Conservation (phyloP, 2,797 vertebrate genomes). For the Avahi laniger region DNA sequence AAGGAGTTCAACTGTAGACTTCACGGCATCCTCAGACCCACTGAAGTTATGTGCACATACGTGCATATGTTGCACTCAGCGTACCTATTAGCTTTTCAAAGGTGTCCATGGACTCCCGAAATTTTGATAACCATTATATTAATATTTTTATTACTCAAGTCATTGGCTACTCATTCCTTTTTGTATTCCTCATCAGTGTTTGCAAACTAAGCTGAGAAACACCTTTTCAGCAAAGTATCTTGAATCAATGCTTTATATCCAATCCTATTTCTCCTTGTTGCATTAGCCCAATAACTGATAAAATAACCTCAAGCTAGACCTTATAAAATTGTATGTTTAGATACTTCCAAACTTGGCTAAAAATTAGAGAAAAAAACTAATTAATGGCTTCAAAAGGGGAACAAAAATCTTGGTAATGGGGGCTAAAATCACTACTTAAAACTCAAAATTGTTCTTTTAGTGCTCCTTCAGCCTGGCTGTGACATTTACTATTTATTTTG, state of each 20-base stretch:
- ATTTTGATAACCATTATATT: not conserved
- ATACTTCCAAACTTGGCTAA: not conserved
- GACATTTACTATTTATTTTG: not conserved
- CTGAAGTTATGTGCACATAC: not conserved
- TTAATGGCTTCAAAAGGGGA: not conserved
- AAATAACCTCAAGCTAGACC: not conserved
- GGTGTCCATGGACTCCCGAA: not conserved
- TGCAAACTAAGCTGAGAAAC: not conserved
- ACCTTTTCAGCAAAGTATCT: not conserved
- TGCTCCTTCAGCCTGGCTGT: not conserved
- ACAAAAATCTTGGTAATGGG: not conserved
- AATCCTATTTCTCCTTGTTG: not conserved
- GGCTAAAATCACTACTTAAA: not conserved
- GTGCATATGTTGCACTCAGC: not conserved
- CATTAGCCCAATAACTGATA: not conserved
- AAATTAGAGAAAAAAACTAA: not conserved
- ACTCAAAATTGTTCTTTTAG: not conserved
- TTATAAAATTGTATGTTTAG: not conserved
- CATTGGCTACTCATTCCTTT: not conserved
- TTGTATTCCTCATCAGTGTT: not conserved
- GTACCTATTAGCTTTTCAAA: not conserved
- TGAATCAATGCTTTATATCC: not conserved
- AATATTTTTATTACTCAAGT: not conserved
- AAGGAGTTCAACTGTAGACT: not conserved
- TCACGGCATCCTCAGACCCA: not conserved